A percentile compares a stretch with the other conserved stretches of the same genome.
Evolutionary conservation across 2,888 invertebrate species (phyloP).

Genomic region (Trichopria drosophilae): DNA sequence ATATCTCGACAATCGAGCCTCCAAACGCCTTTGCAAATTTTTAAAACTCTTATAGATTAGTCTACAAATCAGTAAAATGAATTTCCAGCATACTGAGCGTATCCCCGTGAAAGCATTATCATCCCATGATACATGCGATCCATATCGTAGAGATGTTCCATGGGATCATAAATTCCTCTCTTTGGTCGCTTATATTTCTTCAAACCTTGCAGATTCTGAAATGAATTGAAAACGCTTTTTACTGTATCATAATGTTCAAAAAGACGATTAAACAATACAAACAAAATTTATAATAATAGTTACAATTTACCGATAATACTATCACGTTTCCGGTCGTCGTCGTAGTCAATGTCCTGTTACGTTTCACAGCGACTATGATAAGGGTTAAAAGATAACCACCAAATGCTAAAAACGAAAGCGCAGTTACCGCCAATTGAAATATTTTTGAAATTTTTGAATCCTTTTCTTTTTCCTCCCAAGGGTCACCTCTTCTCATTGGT

Average conservation of each 20-base stretch:
- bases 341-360: conserved; percentile 58
- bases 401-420: conserved; percentile 80
- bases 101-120: conserved; percentile 51
- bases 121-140: conserved; percentile 52
- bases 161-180: conserved; percentile 41
- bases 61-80: too few relatives aligned
- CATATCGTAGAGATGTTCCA: conserved; percentile 45
- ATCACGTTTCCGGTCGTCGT: conserved; percentile 47
- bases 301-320: conserved; percentile 49
- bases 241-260: too few relatives aligned
- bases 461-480: conserved; percentile 61
- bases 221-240: conserved; percentile 4
- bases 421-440: conserved; percentile 77
- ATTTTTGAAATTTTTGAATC: conserved; percentile 72
- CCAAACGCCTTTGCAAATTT: too few relatives aligned
- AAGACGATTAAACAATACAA: too few relatives aligned
- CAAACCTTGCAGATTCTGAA: conserved; percentile 40
- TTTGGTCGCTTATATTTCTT: conserved; percentile 49
- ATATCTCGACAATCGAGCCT: too few relatives aligned
- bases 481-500: conserved; percentile 53
- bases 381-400: conserved; percentile 81
- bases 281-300: fast-evolving
- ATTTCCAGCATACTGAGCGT: too few relatives aligned
- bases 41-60: too few relatives aligned
- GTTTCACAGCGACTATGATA: conserved; percentile 74